phyloP scores from a whole-genome alignment of 2,888 invertebrate species.

The Odiellus spinosus region DNA sequence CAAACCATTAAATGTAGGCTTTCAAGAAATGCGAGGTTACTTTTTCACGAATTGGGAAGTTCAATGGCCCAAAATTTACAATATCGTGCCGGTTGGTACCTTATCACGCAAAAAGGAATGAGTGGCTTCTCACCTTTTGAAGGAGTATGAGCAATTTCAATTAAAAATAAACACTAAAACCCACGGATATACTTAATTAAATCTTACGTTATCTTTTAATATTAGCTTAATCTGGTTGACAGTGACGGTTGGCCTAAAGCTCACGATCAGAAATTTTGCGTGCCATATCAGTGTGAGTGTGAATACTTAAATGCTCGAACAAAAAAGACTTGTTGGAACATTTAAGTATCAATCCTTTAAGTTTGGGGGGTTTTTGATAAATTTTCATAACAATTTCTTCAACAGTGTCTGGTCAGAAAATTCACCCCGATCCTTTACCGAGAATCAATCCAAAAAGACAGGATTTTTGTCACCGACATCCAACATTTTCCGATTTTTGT shows the following conservation, averaged over 20 bases:
- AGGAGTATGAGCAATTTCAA: constrained; percentile 24
- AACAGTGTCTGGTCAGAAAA: constrained; percentile 22
- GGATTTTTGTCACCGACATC: constrained; percentile 32
- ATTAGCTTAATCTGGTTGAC: constrained; percentile 20
- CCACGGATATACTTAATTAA: constrained; percentile 13
- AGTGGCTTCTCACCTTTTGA: constrained; percentile 37
- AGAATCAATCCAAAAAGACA: constrained; percentile 30
- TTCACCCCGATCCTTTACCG: constrained; percentile 30
- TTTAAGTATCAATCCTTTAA: no score
- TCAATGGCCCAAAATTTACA: constrained; percentile 38
- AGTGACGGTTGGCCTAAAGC: constrained; percentile 23
- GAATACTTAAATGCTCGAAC: background rate
- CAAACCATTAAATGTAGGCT: constrained; percentile 29
- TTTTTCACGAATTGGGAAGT: constrained; percentile 38
- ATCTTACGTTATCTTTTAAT: constrained; percentile 18
- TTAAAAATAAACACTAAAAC: background rate
- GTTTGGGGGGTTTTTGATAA: no score
- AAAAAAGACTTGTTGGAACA: background rate
- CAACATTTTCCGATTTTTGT: constrained; percentile 34
- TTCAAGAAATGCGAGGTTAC: constrained; percentile 34
- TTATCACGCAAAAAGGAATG: constrained; percentile 37
- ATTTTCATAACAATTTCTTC: no score
- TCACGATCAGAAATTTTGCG: constrained; percentile 32
- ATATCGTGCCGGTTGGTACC: constrained; percentile 39
- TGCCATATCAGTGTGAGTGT: constrained; percentile 30